Base-by-base conservation (phyloP, 2,113 vertebrate genomes). In the Chitala chitala region DNA sequence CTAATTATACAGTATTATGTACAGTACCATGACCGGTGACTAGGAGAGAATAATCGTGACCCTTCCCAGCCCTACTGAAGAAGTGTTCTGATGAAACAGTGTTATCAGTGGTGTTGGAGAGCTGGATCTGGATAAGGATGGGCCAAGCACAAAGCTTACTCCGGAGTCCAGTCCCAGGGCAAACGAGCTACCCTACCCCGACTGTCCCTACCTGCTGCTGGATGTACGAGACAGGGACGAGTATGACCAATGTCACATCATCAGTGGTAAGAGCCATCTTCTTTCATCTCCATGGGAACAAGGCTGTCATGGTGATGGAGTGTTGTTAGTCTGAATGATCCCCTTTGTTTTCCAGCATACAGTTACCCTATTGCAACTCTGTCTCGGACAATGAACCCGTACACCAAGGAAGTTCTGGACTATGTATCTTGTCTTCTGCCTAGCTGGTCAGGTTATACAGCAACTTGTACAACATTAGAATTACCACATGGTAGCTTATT, bases 161-260 rank as follows among this genome's bases (percentile, higher is more conserved):
- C 74, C 73, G 2, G 74, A 50, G 9, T 20, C 59, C 72, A 83
- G 58, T 46, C 76, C 68, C 5, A 53, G 71, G 5, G 7, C 33
- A 1, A n/a, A 29, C 73, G 89, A 93, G 68, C 55, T 4, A 7
- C 94, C 93, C 0, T 98, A 98, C n/a, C 87, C 90, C 0, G 93
- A 98, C 86, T 96, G 94, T 75, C 97, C 97, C 26, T 99, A 94
- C 87, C 86, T 99, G 83, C 90, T 99, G 76, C 86, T 99, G 78
- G 97, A 99, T 1, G 92, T 97, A 1, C 87, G 96, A 2, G 94
- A 98, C 65, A 80, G 85, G 3, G 96, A 96, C 0, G 87, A 90
- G 0, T 99, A 94, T 1, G 89, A 96, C 48, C 86, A 89, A 24
- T 95, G 96, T 79, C 97, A 96, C 86, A 87, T 98, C 42, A 81